Conservation (phyloP, 1,140 invertebrate species). For the Plutomurus gul region DNA sequence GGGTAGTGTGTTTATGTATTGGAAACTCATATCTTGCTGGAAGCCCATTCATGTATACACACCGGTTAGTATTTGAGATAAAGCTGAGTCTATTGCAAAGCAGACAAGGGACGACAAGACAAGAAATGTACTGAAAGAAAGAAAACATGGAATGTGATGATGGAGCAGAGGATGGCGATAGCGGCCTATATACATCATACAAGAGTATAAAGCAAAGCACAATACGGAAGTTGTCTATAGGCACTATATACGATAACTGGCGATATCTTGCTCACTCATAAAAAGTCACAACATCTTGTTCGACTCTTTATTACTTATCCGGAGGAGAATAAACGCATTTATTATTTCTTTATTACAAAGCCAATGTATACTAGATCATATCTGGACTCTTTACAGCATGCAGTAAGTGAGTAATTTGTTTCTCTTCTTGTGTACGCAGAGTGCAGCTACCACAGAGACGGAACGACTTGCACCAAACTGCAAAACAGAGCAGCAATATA, state of each 20-base stretch:
- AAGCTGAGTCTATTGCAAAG: too few species aligned
- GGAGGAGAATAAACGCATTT: background rate
- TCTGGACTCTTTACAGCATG: too few species aligned
- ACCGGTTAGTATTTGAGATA: background rate
- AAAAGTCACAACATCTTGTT: slow-evolving; percentile 8
- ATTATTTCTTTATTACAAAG: background rate
- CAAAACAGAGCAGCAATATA: too few species aligned
- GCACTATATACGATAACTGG: background rate
- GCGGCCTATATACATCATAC: too few species aligned
- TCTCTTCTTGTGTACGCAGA: too few species aligned
- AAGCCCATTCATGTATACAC: background rate
- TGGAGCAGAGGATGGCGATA: background rate
- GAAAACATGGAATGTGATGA: background rate
- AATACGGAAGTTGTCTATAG: background rate
- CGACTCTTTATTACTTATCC: background rate
- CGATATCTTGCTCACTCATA: background rate
- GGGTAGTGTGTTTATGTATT: background rate
- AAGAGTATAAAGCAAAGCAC: too few species aligned
- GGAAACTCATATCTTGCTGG: background rate
- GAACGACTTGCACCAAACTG: too few species aligned
- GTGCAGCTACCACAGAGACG: too few species aligned
- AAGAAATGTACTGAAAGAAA: background rate
- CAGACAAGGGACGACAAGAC: too few species aligned
- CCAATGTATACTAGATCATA: background rate
- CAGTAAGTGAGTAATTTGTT: too few species aligned